phyloP scores from a whole-genome alignment of 2,797 vertebrate genomes.

The Cyprinodon diabolis region DNA sequence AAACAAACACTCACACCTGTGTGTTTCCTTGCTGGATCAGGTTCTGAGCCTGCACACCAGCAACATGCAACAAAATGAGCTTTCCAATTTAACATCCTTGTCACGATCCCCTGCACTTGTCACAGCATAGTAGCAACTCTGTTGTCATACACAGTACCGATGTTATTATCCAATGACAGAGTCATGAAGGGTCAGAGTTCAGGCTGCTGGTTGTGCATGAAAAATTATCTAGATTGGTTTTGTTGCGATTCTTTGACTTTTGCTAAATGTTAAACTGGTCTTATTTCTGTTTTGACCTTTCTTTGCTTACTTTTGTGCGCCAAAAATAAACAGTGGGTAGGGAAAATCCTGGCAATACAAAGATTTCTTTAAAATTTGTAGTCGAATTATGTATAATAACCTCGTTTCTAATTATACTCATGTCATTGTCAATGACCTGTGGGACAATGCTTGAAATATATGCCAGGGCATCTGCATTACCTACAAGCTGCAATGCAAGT shows the following conservation, averaged over 20 bases:
- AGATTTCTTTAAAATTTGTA: slow-evolving; percentile 1
- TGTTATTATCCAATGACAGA: slow-evolving; percentile 56
- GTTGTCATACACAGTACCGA: slow-evolving; percentile 38
- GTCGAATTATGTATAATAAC: neutral
- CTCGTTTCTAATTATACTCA: too few species aligned
- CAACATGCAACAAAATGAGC: slow-evolving; percentile 40
- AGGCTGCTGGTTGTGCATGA: slow-evolving; percentile 17
- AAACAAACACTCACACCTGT: slow-evolving; percentile 46
- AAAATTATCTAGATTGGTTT: slow-evolving; percentile 23
- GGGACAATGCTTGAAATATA: neutral
- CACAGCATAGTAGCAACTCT: slow-evolving; percentile 42
- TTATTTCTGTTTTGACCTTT: slow-evolving; percentile 35
- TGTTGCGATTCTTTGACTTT: slow-evolving; percentile 21
- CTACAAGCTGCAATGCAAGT: neutral
- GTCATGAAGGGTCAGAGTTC: slow-evolving; percentile 57
- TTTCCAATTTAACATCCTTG: slow-evolving; percentile 45
- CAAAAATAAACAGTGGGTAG: slow-evolving; percentile 4
- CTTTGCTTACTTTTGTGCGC: slow-evolving; percentile 11
- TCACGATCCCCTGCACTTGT: slow-evolving; percentile 56
- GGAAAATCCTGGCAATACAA: neutral
- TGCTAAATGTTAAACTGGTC: slow-evolving; percentile 42
- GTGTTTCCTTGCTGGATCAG: slow-evolving; percentile 68
- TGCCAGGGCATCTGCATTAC: neutral
- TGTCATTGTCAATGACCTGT: neutral
- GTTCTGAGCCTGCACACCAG: slow-evolving; percentile 33